These are phyloP conservation scores for Hylaeus volcanicus DNA, from an alignment of 1,140 invertebrate genomes.

Conservation along the genomic window DNA sequence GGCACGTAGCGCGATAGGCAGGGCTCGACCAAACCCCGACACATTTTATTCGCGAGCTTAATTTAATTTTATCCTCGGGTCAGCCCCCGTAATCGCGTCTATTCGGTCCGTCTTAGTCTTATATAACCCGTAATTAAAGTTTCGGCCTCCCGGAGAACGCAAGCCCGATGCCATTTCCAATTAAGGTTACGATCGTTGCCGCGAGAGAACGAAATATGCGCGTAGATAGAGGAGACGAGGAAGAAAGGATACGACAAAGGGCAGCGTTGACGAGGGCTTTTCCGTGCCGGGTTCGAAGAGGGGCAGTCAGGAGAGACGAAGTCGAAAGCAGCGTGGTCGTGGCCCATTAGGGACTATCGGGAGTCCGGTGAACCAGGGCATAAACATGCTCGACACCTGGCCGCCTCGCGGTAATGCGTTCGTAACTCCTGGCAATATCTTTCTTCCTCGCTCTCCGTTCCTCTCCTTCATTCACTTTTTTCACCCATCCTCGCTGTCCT, in stretches of 20 bases:
- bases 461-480: conserved; percentile 22
- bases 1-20: too few relatives aligned
- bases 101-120: conserved; percentile 26
- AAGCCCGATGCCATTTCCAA: conserved; percentile 56
- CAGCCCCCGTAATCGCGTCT: conserved; percentile 40
- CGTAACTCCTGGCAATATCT: conserved; percentile 72
- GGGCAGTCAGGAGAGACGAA: neutral
- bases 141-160: conserved; percentile 23
- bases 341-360: conserved; percentile 75
- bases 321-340: conserved; percentile 62
- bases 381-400: conserved; percentile 76
- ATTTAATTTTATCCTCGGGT: neutral
- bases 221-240: conserved; percentile 48
- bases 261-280: conserved; percentile 58
- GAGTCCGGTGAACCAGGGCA: conserved; percentile 64
- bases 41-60: neutral
- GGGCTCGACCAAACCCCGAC: too few relatives aligned
- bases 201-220: conserved; percentile 55
- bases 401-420: conserved; percentile 72
- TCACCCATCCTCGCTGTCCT: conserved; percentile 15
- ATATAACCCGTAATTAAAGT: conserved; percentile 63
- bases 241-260: conserved; percentile 50
- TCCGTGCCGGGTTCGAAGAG: conserved; percentile 10
- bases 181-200: conserved; percentile 59
- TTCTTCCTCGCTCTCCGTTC: conserved; percentile 15